Evolutionary conservation across 2,113 vertebrate species (phyloP).

Genomic region (Alethe diademata): DNA sequence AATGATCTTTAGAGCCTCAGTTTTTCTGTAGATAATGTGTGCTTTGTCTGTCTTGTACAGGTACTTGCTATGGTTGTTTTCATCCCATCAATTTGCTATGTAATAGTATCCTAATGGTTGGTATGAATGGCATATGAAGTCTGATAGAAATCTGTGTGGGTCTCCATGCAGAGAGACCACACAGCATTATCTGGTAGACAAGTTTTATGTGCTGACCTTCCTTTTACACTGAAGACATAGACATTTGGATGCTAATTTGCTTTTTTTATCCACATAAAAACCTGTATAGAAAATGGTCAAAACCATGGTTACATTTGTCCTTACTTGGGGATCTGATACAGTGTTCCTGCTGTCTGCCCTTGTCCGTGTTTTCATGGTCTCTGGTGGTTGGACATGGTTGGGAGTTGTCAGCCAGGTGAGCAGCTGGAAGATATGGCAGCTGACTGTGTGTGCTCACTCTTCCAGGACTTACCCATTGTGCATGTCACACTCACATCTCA

Average conservation of each 20-base stretch:
- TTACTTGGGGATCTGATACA: not conserved
- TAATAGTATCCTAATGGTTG: not conserved
- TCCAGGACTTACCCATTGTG: not conserved
- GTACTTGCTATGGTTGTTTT: not conserved
- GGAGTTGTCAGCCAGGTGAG: not conserved
- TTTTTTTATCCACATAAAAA: not conserved
- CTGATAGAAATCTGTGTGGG: not conserved
- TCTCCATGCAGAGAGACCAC: not conserved
- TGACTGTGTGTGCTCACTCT: not conserved
- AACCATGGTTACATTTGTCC: not conserved
- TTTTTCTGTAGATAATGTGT: not conserved
- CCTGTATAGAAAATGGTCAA: not conserved
- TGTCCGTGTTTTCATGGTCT: not conserved
- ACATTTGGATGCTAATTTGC: not conserved
- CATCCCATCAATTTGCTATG: not conserved
- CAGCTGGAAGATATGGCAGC: not conserved
- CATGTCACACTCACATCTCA: not conserved
- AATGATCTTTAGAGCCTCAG: not conserved
- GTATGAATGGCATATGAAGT: not conserved
- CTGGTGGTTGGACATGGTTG: not conserved
- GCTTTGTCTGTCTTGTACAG: not conserved
- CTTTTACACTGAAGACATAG: not conserved
- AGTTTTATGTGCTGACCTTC: not conserved
- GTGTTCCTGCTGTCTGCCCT: not conserved
- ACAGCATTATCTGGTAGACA: not conserved